Base-by-base conservation (phyloP, 2,888 invertebrate genomes). In the Gortyna flavago region DNA sequence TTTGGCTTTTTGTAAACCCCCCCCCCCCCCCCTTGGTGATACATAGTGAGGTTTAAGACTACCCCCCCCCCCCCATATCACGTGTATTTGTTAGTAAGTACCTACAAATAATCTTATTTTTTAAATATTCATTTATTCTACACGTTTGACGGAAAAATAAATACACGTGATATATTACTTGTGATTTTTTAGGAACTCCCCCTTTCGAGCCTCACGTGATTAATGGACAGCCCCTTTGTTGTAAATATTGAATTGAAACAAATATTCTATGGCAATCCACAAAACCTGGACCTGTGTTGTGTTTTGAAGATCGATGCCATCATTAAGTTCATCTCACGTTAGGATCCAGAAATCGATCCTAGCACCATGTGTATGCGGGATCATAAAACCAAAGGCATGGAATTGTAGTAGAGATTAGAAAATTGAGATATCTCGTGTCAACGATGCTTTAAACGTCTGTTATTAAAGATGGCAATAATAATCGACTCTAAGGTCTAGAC, bases 401-500 rank as follows among this genome's bases (percentile, higher is more conserved):
- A 5, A 65, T 74, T 54, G n/a, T n/a, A n/a, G n/a, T 57, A 1
- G 2, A 21, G 16, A 38, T 57, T 51, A 48, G 6, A 41, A 57
- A 32, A 79, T 41, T 38, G 1, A 68, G 11, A 32, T 29, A 59
- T 51, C 69, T 75, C 59, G 35, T 38, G 44, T 65, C 11, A 51
- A 48, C 32, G 13, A 54, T 48, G 35, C 18, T 8, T 57, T 64
- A 51, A 54, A 41, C 2, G 13, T 29, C 29, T 61, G 38, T 16
- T 16, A 32, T 67, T 51, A 54, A 69, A 57, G 29, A 71, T 64
- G n/a, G 66, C 54, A 41, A 64, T 75, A 44, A 62, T 79, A 65
- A 64, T 68, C 35, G 21, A 72, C n/a, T n/a, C n/a, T n/a, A n/a
- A n/a, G n/a, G 79, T 81, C 75, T 82, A 75, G 81, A 64, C 79